Evolutionary conservation across 2,888 invertebrate species (phyloP).

Genomic region (Aleiodes alternator): DNA sequence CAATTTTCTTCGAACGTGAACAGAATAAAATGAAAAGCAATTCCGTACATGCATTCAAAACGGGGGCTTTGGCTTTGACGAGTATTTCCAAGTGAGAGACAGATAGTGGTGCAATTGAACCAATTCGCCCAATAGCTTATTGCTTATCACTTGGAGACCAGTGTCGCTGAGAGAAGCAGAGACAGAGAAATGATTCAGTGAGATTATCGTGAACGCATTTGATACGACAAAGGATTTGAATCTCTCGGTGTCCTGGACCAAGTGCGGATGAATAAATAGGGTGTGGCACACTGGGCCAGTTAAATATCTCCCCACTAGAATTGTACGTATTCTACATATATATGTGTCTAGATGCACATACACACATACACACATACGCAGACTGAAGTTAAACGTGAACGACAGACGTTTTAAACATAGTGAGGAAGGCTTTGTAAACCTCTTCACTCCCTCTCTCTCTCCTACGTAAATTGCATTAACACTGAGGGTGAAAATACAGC

Average conservation of each 20-base stretch:
- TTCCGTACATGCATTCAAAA: constrained; percentile 21
- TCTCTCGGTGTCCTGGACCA: constrained; percentile 8
- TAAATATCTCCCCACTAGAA: constrained; percentile 43
- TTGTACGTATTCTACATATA: constrained; percentile 56
- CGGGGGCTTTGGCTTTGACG: not conserved
- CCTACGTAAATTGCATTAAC: constrained; percentile 62
- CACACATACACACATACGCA: not conserved
- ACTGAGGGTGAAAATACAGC: constrained; percentile 71
- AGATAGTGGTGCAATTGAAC: not conserved
- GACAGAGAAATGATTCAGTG: constrained; percentile 49
- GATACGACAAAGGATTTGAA: constrained; percentile 48
- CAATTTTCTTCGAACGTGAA: constrained; percentile 42
- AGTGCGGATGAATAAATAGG: constrained; percentile 30
- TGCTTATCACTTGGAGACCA: constrained; percentile 51
- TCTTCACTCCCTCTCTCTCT: not conserved
- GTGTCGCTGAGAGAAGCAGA: constrained; percentile 33
- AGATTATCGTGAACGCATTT: constrained; percentile 54
- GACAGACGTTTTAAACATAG: constrained; percentile 47
- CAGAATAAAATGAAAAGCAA: constrained; percentile 25
- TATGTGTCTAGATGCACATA: constrained; percentile 31
- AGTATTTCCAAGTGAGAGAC: not conserved
- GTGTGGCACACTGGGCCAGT: not conserved
- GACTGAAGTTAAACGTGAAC: constrained; percentile 47
- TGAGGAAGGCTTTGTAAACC: constrained; percentile 35
- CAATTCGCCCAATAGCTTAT: constrained; percentile 51